Base-by-base conservation (phyloP, 2,797 vertebrate genomes). In the Sebastes itinus region DNA sequence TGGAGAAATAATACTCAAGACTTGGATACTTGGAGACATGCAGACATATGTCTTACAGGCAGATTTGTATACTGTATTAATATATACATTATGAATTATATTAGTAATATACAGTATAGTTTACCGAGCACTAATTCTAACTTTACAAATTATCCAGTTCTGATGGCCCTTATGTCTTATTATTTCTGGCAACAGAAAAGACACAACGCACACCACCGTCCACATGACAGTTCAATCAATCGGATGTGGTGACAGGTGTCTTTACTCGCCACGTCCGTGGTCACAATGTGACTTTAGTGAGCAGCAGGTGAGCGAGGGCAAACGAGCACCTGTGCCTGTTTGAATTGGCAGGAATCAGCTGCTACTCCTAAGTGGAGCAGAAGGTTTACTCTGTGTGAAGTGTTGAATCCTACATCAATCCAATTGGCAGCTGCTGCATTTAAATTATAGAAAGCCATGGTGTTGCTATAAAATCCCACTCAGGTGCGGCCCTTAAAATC, bases 351-450 rank as follows among this genome's bases (percentile, higher is more conserved):
- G 78, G 80, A 92, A 81, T 89, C 79, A 82, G 80, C 70, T 76
- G 77, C 55, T 72, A 33, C 63, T 81, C 38, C 79, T 80, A 71
- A 90, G 59, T 68, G 67, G 72, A 84, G 59, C 86, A 89, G 83
- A 72, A 67, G 85, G 89, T 86, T 91, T 77, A 59, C 76, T 82
- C 79, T 60, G 78, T 83, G 82, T 79, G 83, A 27, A 65, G 74
- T 22, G 72, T 56, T 78, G 80, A 88, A 77, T 87, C 82, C 85
- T 75, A 75, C 84, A 86, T 86, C 87, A 84, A 82, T 84, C 83
- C 89, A 87, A 82, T 42, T 89, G 86, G 80, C 91, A 92, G 82
- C 85, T 85, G 89, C 75, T 80, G 78, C 68, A 76, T 92, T 86
- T 89, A 54, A 89, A 90, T 90, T 81, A 87, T 89, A 78, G 71